These are phyloP conservation scores for Agapostemon virescens DNA, from an alignment of 2,888 invertebrate genomes.

Conservation along the genomic window DNA sequence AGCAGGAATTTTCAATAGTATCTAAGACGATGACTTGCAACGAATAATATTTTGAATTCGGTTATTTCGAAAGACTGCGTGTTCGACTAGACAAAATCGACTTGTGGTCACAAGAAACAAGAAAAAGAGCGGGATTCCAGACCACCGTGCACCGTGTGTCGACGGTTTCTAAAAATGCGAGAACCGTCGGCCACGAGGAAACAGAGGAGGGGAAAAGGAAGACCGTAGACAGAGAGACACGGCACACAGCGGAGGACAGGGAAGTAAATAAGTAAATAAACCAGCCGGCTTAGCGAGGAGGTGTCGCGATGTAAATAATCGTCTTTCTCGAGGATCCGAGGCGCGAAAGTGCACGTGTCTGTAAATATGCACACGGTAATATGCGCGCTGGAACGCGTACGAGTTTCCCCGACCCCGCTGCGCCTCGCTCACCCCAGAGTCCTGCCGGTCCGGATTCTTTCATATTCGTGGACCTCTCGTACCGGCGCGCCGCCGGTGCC, in stretches of 20 bases:
- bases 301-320: slow-evolving; percentile 77
- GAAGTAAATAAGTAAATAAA: slow-evolving; percentile 77
- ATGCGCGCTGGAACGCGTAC: slow-evolving; percentile 47
- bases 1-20: no score
- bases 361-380: slow-evolving; percentile 73
- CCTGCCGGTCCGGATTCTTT: slow-evolving; percentile 54
- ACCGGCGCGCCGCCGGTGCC: slow-evolving; percentile 38
- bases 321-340: slow-evolving; percentile 71
- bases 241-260: slow-evolving; percentile 60
- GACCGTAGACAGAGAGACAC: slow-evolving; percentile 23
- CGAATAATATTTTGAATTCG: no score
- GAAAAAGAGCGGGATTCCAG: no score
- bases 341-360: slow-evolving; percentile 75
- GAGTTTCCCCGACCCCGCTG: slow-evolving; percentile 39
- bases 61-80: no score
- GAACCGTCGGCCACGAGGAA: neutral
- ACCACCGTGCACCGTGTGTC: no score
- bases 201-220: slow-evolving; percentile 5
- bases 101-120: no score
- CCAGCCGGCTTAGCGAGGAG: slow-evolving; percentile 71
- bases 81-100: no score
- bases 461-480: slow-evolving; percentile 52
- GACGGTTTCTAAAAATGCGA: neutral
- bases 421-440: slow-evolving; percentile 23
- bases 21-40: no score